Evolutionary conservation across 2,113 vertebrate species (phyloP).

Genomic region (Glaucomys volans): DNA sequence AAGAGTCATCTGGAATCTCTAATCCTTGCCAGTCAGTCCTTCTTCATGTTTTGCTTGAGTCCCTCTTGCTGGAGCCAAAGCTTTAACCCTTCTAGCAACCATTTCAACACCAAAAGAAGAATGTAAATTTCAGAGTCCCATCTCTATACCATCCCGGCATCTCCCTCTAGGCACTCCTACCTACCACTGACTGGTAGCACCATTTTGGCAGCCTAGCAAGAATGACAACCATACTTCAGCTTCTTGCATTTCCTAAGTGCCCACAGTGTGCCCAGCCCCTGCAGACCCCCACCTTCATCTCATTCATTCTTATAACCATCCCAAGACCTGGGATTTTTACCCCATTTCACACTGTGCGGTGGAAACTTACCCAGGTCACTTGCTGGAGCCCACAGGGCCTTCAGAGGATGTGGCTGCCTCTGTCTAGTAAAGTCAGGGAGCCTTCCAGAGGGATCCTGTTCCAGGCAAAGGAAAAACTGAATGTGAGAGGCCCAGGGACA

Average conservation of each 20-base stretch:
- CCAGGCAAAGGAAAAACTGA: neutral
- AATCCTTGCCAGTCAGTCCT: neutral
- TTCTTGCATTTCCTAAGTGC: neutral
- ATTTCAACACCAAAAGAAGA: neutral
- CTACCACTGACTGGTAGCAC: neutral
- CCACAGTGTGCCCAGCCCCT: neutral
- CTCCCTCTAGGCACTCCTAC: neutral
- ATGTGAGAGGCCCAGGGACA: neutral
- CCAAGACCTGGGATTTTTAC: neutral
- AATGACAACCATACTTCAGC: neutral
- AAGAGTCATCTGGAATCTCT: neutral
- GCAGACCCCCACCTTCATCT: neutral
- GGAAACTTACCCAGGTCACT: neutral
- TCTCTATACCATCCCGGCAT: neutral
- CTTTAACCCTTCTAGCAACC: neutral
- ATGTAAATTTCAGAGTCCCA: neutral
- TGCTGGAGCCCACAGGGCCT: neutral
- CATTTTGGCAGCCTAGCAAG: neutral
- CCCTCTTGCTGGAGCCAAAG: neutral
- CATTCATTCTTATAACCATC: neutral
- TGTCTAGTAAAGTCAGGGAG: neutral
- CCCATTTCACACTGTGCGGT: neutral
- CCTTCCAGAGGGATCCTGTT: neutral
- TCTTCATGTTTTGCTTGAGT: conserved; percentile 4
- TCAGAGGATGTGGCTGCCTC: neutral